Evolutionary conservation across 2,888 invertebrate species (phyloP).

Genomic region (Tanytarsus gracilentus): DNA sequence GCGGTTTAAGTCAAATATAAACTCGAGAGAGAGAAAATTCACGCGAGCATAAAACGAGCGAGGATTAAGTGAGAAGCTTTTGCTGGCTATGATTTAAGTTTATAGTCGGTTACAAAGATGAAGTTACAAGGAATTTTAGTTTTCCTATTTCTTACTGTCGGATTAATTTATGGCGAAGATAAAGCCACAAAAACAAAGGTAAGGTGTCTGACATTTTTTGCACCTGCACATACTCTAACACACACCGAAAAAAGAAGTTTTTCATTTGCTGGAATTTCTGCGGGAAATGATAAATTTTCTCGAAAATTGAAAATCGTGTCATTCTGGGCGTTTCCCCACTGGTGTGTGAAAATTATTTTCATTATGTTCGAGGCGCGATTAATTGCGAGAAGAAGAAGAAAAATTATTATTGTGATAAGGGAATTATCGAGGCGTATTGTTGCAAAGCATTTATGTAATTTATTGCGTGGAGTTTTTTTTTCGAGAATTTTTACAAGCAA

Average conservation of each 20-base stretch:
- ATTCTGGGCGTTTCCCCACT: background rate
- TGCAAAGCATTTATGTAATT: too few relatives aligned
- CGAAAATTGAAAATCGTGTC: too few relatives aligned
- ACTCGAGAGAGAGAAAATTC: background rate
- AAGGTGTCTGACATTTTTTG: background rate
- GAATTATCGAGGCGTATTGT: too few relatives aligned
- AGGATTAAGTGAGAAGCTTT: background rate
- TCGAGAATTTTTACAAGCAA: too few relatives aligned
- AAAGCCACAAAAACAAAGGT: slow-evolving; percentile 18
- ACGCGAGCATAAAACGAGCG: background rate
- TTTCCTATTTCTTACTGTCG: slow-evolving; percentile 11
- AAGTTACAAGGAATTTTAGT: slow-evolving; percentile 10
- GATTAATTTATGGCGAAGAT: slow-evolving; percentile 16
- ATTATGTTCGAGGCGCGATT: too few relatives aligned
- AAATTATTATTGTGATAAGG: too few relatives aligned
- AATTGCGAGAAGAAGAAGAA: too few relatives aligned
- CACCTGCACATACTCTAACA: too few relatives aligned
- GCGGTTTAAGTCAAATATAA: background rate
- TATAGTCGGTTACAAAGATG: background rate
- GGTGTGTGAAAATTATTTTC: background rate
- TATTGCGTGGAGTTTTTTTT: too few relatives aligned
- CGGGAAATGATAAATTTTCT: background rate
- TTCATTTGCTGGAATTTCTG: background rate
- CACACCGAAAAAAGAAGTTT: slow-evolving; percentile 1
- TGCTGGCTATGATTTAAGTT: background rate